A percentile compares a stretch with the other conserved stretches of the same genome.
These are phyloP conservation scores for Poecilia gillii DNA, from an alignment of 2,797 vertebrate species.

Conservation along the genomic window DNA sequence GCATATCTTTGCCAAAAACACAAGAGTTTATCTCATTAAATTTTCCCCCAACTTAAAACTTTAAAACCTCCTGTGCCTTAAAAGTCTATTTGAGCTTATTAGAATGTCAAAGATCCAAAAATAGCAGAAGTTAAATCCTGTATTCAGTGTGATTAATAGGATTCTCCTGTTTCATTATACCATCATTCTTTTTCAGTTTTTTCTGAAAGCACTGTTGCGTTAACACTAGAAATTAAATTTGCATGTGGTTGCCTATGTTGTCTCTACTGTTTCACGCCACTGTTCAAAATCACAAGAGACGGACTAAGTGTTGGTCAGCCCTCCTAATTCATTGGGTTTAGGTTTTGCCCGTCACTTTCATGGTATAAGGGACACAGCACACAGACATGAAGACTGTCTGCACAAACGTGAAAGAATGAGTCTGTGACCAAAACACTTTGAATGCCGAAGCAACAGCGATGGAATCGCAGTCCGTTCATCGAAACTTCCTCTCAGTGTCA, in stretches of 20 bases:
- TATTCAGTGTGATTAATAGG: constrained; percentile 1
- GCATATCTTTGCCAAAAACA: constrained; percentile 10
- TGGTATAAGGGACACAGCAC: not conserved
- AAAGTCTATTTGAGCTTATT: constrained; percentile 27
- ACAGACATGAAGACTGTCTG: not conserved
- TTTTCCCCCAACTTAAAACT: constrained; percentile 3
- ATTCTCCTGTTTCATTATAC: not conserved
- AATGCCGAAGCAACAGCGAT: not conserved
- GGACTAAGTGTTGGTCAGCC: not conserved
- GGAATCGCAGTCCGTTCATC: not conserved
- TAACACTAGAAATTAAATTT: not conserved
- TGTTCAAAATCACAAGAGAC: not conserved
- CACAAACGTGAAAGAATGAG: not conserved
- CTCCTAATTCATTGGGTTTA: not conserved
- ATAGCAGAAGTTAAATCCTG: not conserved
- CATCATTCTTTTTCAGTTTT: not conserved
- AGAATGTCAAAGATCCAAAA: constrained; percentile 27
- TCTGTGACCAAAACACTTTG: not conserved
- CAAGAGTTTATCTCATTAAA: constrained; percentile 3
- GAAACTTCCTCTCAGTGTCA: not conserved
- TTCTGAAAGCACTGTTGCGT: not conserved
- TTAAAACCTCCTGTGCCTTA: constrained; percentile 6
- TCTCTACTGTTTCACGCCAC: too few species aligned
- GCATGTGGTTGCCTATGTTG: not conserved
- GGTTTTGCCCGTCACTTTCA: not conserved